Base-by-base conservation (phyloP, 2,888 invertebrate genomes). In the Masnerella sp. region DNA sequence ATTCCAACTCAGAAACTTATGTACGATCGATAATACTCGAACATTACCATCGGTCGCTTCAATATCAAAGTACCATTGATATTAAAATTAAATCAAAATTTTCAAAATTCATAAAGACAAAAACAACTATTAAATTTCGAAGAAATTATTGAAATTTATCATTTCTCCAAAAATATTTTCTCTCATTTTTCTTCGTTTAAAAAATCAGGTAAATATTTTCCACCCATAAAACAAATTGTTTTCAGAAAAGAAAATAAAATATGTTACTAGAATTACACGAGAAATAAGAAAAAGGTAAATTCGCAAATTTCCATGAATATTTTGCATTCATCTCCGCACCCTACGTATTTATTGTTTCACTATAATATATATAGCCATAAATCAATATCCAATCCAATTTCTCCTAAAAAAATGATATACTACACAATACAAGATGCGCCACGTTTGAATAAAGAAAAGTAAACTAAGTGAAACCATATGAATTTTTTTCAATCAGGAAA, bases 321-420 rank as follows among this genome's bases (percentile, higher is more conserved):
- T 38, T 52, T 52, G 11, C 38, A 52, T 28, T 38, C 38, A 52
- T 52, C 12, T 38, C 15, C n/a, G 38, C 20, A 8, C n/a, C 28
- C 8, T 18, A 43, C 20, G 20, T 58, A 28, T 58, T 58, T 58
- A 43, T 43, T 58, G 58, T 42, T 43, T 58, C 58, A 43, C 43
- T 20, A 43, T 40, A 56, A 56, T 18, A 34, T 32, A 58, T 43
- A 28, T 12, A 17, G n/a, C 20, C 9, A 43, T 43, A 58, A 58
- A 58, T 42, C 58, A 43, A 58, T 58, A 43, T 58, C 28, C 58
- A 58, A 58, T 58, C 43, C 32, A 58, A 42, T 34, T 58, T 43
- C 15, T 32, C n/a, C 14, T 32, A 14, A 12, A 22, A 58, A 43
- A 58, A 58, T 32, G 36, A 7, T 52, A 5, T 38, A 34, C 20